Base-by-base conservation (phyloP, 2,888 invertebrate genomes). In the Meiosimyza decipiens region DNA sequence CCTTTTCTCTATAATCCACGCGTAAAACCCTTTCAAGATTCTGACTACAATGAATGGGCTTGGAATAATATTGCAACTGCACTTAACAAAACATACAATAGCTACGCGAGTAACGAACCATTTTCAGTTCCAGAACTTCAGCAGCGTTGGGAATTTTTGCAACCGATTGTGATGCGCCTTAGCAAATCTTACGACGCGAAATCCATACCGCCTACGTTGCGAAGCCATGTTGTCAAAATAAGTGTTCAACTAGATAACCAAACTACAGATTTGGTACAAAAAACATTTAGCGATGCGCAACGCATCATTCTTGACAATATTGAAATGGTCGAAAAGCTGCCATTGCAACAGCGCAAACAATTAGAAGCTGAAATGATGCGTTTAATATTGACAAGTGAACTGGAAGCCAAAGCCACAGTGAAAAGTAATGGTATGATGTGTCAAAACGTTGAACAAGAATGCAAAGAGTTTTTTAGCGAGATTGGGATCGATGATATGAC, bases 321-420 rank as follows among this genome's bases (percentile, higher is more conserved):
- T 22, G 49, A 68, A 0, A 74, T 79, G 12, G 71, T 79, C 3
- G 73, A 79, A 50, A 52, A 57, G 4, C 55, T 84, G 15, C 69
- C 82, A 0, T 6, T 66, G 5, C 28, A 50, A 3, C 72, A 74
- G 18, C 80, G 77, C 5, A 72, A 75, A 9, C 75, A 73, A 0
- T 60, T 84, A 22, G 84, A 84, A 73, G 78, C 75, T 11, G 84
- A 84, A 18, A 71, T 84, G 1, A 69, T 83, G 51, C 76, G 81
- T 33, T 52, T 79, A 12, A 76, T 84, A 57, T 70, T 84, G 1
- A 71, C 33, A 1, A 40, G 76, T 1, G 84, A 83, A 73, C 71
- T 76, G 4, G 73, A 72, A 6, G 22, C 67, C 6, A 77, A 76
- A 33, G 73, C 71, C 6, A 60, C 73, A 0, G 15, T 72, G 1